These are phyloP conservation scores for Syngnathus floridae DNA, from an alignment of 2,113 vertebrate species.

Conservation along the genomic window DNA sequence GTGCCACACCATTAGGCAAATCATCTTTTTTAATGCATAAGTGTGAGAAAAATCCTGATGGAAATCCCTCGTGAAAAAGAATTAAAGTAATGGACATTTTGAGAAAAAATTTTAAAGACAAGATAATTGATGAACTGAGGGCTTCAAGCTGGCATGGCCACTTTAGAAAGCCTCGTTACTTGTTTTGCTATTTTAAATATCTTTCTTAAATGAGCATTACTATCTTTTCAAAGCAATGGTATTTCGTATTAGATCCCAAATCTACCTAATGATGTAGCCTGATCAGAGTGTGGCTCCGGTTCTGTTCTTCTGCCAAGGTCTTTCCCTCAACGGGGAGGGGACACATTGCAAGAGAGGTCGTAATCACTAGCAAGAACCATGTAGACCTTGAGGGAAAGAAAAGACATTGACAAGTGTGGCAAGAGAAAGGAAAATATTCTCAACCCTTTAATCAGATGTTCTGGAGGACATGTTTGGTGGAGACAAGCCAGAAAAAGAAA, in stretches of 20 bases:
- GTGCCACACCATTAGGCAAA: too few relatives aligned
- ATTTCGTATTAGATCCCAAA: background rate
- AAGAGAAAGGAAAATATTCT: constrained; percentile 13
- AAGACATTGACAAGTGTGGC: constrained; percentile 12
- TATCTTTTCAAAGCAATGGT: background rate
- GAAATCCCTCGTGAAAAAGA: too few relatives aligned
- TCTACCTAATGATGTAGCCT: background rate
- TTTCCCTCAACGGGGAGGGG: constrained; percentile 15
- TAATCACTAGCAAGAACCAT: constrained; percentile 56
- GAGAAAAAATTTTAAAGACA: too few relatives aligned
- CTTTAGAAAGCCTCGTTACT: too few relatives aligned
- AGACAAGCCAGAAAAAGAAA: background rate
- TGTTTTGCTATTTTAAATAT: too few relatives aligned
- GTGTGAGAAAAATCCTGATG: too few relatives aligned
- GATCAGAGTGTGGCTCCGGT: background rate
- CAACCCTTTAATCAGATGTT: constrained; percentile 13
- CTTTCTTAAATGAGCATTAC: background rate
- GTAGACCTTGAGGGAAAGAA: constrained; percentile 23
- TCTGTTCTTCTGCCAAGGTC: constrained; percentile 48
- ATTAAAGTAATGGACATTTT: too few relatives aligned
- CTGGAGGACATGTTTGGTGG: constrained; percentile 19
- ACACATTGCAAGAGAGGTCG: constrained; percentile 33
- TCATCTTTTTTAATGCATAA: too few relatives aligned
- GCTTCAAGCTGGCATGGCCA: too few relatives aligned
- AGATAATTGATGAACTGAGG: too few relatives aligned